phyloP scores from a whole-genome alignment of 2,797 vertebrate species.

The Anableps anableps region DNA sequence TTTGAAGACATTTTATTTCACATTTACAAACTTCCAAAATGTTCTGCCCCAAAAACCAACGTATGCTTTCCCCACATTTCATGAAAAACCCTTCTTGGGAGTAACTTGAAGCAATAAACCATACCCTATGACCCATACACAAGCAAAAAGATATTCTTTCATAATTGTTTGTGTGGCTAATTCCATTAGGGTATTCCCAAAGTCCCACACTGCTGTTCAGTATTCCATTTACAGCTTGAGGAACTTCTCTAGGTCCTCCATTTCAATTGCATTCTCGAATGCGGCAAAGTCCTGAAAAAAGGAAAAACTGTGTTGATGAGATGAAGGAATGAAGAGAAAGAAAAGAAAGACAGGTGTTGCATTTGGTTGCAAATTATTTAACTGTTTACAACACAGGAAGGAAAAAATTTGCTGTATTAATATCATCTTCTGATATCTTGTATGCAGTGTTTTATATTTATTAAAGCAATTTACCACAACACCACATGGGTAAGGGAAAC shows the following conservation, averaged over 20 bases:
- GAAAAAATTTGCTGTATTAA: not conserved
- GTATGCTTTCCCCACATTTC: too few species aligned
- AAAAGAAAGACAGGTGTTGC: not conserved
- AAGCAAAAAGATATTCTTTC: not conserved
- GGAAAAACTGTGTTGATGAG: not conserved
- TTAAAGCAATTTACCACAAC: not conserved
- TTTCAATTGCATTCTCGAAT: slow-evolving; percentile 61
- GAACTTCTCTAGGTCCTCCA: slow-evolving; percentile 41
- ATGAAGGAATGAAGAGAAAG: not conserved
- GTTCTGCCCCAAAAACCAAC: not conserved
- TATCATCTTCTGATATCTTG: not conserved
- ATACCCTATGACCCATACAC: not conserved
- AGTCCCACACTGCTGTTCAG: not conserved
- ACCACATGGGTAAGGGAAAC: not conserved
- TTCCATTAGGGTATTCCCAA: not conserved
- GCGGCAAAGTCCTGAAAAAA: slow-evolving; percentile 43
- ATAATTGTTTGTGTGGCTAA: not conserved
- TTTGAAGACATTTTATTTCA: slow-evolving; percentile 11
- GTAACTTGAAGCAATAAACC: not conserved
- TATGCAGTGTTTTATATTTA: not conserved
- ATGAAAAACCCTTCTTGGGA: not conserved
- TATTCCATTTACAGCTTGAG: slow-evolving; percentile 52
- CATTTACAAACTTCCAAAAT: slow-evolving; percentile 8
- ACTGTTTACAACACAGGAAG: not conserved
- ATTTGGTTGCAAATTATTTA: not conserved